Evolutionary conservation across 1,140 invertebrate genomes (phyloP).

Genomic region (Popillia japonica): DNA sequence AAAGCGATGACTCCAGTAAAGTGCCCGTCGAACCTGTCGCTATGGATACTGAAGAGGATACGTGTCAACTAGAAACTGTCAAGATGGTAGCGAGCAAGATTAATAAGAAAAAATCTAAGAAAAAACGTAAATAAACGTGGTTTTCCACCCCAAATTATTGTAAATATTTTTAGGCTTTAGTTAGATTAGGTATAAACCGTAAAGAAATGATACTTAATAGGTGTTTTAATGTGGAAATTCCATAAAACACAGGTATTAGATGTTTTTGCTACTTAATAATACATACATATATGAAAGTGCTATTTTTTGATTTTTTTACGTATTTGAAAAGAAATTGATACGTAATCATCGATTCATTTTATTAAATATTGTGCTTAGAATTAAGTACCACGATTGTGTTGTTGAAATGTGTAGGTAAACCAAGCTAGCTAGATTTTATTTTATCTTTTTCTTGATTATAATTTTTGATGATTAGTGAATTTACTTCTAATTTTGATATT

Average conservation of each 20-base stretch:
- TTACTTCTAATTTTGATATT: too few relatives aligned
- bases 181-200: neutral
- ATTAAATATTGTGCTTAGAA: too few relatives aligned
- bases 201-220: too few relatives aligned
- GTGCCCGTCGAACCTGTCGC: constrained; percentile 40
- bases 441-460: too few relatives aligned
- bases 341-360: too few relatives aligned
- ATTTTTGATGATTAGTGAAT: too few relatives aligned
- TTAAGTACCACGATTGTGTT: too few relatives aligned
- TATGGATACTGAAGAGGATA: constrained; percentile 48
- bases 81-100: constrained; percentile 45
- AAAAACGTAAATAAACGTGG: constrained; percentile 52
- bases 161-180: constrained; percentile 22
- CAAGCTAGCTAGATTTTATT: too few relatives aligned
- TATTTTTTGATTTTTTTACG: neutral
- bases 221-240: neutral
- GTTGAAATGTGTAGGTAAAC: too few relatives aligned
- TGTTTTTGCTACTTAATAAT: neutral
- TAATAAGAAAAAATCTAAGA: constrained; percentile 50
- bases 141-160: constrained; percentile 7
- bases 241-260: neutral
- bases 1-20: constrained; percentile 59
- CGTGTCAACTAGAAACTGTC: constrained; percentile 37
- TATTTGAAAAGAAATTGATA: neutral
- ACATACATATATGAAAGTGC: neutral